Base-by-base conservation (phyloP, 2,888 invertebrate species). In the Conops quadrifasciatus region DNA sequence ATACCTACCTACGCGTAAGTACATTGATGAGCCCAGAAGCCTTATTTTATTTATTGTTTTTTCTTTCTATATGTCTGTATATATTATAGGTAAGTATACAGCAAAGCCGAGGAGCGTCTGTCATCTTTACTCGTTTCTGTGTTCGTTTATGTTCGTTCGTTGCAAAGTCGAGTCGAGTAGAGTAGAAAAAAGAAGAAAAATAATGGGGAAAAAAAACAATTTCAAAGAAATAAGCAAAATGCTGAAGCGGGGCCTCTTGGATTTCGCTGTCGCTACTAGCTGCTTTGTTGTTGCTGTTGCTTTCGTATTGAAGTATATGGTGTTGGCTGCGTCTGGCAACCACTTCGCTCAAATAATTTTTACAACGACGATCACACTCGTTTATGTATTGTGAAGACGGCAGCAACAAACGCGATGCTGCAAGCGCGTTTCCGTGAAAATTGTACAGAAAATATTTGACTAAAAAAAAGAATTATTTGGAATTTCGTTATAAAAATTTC, bases 311-410 rank as follows among this genome's bases (percentile, higher is more conserved):
- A 7, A 53, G 28, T 21, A 30, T 24, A n/a, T 65, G 59, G 15
- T 63, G 58, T 66, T 47, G 53, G 49, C 45, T 74, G 63, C 53
- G 51, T 56, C 69, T 69, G 74, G 53, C 64, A 64, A 64, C 63
- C 81, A 80, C 80, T 80, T 80, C 81, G 81, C 76, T 76, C 79
- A 79, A 80, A 81, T 78, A 80, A 78, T 81, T 80, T 80, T 80
- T 80, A 80, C 79, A 80, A 81, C 81, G 80, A 80, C 83, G 85
- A 84, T 84, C 85, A 83, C 84, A 84, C 83, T 84, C 84, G 83
- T 80, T 83, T 82, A 81, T 82, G 81, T 82, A 84, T 82, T 81
- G 84, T 78, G 80, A 80, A 80, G 84, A 82, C 81, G 82, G 65
- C 64, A 64, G 62, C 69, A 53, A 56, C 64, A n/a, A n/a, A 70